Conservation (phyloP, 2,888 invertebrate genomes). For the Physocephala rufipes region DNA sequence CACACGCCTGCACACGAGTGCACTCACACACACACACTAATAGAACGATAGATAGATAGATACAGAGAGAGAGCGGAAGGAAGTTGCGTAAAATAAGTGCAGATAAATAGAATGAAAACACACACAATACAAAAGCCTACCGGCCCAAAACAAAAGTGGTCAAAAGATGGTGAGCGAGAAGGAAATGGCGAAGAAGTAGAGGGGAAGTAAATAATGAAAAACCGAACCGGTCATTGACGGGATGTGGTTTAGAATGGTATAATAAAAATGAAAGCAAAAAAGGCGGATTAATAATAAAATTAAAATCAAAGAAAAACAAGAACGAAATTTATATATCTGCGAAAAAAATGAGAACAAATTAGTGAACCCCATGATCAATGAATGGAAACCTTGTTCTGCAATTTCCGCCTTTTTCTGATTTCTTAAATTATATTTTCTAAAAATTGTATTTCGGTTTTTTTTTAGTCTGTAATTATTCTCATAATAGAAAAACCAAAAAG, state of each 20-base stretch:
- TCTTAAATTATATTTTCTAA: no score
- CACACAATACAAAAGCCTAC: not conserved
- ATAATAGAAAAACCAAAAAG: no score
- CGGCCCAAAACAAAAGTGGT: slow-evolving; percentile 2
- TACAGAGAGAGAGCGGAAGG: not conserved
- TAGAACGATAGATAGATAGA: slow-evolving; percentile 14
- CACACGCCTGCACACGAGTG: not conserved
- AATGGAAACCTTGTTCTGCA: no score
- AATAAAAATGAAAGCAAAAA: not conserved
- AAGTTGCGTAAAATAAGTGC: slow-evolving; percentile 16
- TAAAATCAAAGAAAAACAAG: not conserved
- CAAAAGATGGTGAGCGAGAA: no score
- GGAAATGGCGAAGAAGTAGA: not conserved
- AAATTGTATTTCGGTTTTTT: no score
- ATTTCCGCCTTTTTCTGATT: no score
- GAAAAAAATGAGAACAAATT: not conserved
- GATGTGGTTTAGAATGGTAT: not conserved
- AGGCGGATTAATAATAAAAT: not conserved
- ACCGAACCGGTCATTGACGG: no score
- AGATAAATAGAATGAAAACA: not conserved
- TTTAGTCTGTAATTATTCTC: no score
- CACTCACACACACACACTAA: not conserved
- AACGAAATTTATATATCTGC: not conserved
- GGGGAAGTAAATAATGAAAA: not conserved
- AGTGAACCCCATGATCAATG: no score